Base-by-base conservation (phyloP, 2,888 invertebrate genomes). In the Morpho helenor region DNA sequence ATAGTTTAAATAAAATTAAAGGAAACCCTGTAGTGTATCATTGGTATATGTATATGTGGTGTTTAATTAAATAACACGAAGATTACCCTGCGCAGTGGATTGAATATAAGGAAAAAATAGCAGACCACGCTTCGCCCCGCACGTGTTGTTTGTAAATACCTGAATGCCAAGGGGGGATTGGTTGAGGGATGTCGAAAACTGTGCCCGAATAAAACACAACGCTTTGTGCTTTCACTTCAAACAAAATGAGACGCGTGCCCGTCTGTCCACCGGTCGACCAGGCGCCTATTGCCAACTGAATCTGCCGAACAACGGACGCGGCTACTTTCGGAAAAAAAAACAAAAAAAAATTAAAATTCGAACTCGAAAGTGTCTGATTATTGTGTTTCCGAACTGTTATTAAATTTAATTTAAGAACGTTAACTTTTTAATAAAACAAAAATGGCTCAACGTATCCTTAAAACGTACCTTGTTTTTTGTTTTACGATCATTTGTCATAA, bases 201-300 rank as follows among this genome's bases (percentile, higher is more conserved):
- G 69, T 69, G 74, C 75, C 77, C 75, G 77, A 86, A 87, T 89
- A 88, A 82, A 88, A 87, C 82, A 81, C 84, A 82, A 84, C 71
- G 80, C 73, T 70, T 71, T 74, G 73, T 79, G 88, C 89, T 90
- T 90, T 90, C 90, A 89, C 90, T 82, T 83, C 81, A 82, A 82
- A 83, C 84, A 79, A 82, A 83, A 84, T 82, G 82, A 82, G 77
- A 73, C 79, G 78, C 75, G 77, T 74, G 83, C 70, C 75, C 60
- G 69, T 66, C 68, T 76, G 80, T 71, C 79, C 72, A 74, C 70
- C 67, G 67, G 71, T 71, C 73, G 70, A 72, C 63, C 67, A 65
- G 73, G 71, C 73, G 76, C 72, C 76, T 80, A 80, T 80, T 79
- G 78, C 77, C 68, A 68, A 71, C 76, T 76, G 76, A 79, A 75